Evolutionary conservation across 2,113 vertebrate genomes (phyloP), one percentile per base, ranked within the genome.

Genomic region (Macaca nemestrina): DNA sequence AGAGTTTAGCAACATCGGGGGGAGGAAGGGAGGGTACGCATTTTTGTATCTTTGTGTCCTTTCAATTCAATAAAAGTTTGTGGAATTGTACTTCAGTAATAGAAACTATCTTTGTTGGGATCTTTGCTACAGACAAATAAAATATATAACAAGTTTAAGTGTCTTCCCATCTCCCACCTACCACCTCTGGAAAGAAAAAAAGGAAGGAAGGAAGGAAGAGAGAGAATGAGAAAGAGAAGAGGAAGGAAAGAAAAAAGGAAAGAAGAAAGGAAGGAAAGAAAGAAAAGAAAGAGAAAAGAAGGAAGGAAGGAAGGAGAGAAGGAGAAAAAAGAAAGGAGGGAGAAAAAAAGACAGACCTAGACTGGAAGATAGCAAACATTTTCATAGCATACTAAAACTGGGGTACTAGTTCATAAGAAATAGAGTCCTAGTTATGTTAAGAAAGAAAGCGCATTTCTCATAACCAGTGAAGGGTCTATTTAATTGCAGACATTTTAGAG

Each of bases 71-170:
- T 86, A 67, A 92, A 83, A 23, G 1, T 93, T 64, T 85, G 20
- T 89, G 38, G 22, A 78, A 81, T 23, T 92, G 32, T 55, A 64
- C 92, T 86, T 94, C 22, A 90, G 11, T 95, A 68, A 86, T 61
- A 79, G 68, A 95, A 83, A 72, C 61, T 52, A 88, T 88, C 18
- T 6, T 88, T 93, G 35, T 76, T 80, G 12, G 81, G 8, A 68
- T 0, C 9, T 76, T 85, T 94, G 9, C 20, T 79, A 83, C 48
- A 68, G n/a, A 72, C 23, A 90, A 92, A 76, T 76, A 78, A 94
- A 95, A 80, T 82, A 32, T 25, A 50, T 55, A 94, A 40, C 17
- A 95, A 93, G 23, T 84, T 94, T 97, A 52, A 87, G 25, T 88
- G 50, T 61, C 38, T 92, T 80, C 50, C 25, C 14, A n/a, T 68